Evolutionary conservation across 1,140 invertebrate species (phyloP).

Genomic region (Sogatella furcifera): DNA sequence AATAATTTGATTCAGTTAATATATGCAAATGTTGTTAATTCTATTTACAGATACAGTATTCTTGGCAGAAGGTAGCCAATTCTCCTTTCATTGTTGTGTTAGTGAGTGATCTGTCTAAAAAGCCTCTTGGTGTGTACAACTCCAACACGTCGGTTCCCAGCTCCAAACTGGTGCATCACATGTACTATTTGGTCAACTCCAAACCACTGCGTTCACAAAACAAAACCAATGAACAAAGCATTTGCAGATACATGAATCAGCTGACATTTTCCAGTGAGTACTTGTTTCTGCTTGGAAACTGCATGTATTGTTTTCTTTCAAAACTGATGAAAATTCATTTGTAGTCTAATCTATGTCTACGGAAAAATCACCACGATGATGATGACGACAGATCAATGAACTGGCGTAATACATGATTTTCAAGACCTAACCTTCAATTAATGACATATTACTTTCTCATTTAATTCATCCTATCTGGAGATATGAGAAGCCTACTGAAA

Average conservation of each 20-base stretch:
- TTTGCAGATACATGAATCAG: no score
- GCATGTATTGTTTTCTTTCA: no score
- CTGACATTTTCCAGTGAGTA: no score
- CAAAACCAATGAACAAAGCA: no score
- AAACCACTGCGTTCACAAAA: background rate
- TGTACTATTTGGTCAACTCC: conserved; percentile 2
- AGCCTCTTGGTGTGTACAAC: conserved; percentile 32
- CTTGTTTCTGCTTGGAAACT: background rate
- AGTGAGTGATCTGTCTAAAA: conserved; percentile 13
- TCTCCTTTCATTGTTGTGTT: conserved; percentile 17
- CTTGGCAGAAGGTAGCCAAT: conserved; percentile 23
- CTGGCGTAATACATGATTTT: no score
- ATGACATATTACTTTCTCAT: conserved; percentile 8
- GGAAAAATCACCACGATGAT: no score
- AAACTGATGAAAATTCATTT: no score
- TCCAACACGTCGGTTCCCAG: conserved; percentile 29
- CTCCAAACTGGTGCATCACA: conserved; percentile 14
- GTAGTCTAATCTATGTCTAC: background rate
- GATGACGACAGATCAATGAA: no score
- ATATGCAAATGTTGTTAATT: no score
- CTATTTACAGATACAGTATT: conserved; percentile 5
- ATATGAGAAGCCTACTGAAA: no score
- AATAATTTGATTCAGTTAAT: no score
- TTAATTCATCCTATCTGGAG: no score
- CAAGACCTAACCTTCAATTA: background rate